Conservation (phyloP, 2,113 vertebrate species). For the Myotis davidii region DNA sequence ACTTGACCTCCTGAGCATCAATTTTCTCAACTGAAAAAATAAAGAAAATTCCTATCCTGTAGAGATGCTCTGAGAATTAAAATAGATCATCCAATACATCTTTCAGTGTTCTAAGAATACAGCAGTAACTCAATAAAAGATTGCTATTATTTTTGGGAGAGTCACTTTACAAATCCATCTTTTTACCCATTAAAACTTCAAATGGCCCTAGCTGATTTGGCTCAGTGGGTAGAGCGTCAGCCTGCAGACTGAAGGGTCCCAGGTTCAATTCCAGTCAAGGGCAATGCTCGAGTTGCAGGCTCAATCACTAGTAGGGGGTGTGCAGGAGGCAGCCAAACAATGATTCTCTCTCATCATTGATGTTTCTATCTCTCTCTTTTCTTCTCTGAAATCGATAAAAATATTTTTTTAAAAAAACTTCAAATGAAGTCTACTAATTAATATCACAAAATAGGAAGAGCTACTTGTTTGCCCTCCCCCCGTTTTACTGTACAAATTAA, state of each 20-base stretch:
- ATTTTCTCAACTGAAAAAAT: conserved; percentile 7
- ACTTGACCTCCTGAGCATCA: neutral
- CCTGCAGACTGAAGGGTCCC: too few species aligned
- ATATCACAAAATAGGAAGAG: neutral
- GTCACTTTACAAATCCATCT: conserved; percentile 32
- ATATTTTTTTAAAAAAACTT: too few species aligned
- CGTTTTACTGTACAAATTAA: neutral
- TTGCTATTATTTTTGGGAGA: neutral
- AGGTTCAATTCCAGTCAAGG: too few species aligned
- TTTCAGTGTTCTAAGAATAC: neutral
- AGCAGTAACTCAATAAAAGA: conserved; percentile 3
- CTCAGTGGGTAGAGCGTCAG: too few species aligned
- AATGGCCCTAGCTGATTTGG: too few species aligned
- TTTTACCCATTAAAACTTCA: conserved; percentile 20
- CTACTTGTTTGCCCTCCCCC: neutral
- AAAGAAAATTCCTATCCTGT: conserved; percentile 1
- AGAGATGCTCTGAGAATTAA: conserved; percentile 9
- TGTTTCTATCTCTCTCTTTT: too few species aligned
- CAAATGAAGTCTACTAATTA: conserved; percentile 27
- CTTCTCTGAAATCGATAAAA: too few species aligned
- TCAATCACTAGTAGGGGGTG: too few species aligned
- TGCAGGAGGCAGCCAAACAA: too few species aligned
- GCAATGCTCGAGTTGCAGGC: too few species aligned
- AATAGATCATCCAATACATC: neutral
- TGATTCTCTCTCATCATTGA: too few species aligned